Conservation (phyloP, 2,888 invertebrate species). For the Chrysolina oricalcia region DNA sequence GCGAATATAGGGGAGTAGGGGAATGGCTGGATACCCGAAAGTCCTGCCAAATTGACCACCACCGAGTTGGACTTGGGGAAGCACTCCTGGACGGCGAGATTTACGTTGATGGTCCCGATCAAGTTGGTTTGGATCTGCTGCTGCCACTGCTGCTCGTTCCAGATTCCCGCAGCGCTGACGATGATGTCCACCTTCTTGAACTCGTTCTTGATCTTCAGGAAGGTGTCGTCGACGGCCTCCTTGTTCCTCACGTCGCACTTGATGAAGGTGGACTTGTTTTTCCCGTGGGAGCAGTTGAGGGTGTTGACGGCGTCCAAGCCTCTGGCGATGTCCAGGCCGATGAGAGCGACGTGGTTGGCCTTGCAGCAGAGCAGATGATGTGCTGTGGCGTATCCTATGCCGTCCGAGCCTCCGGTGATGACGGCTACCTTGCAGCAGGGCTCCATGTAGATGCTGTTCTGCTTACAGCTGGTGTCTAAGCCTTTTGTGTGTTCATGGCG, state of each 20-base stretch:
- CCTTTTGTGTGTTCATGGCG: not conserved
- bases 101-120: constrained; percentile 56
- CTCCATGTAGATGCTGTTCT: constrained; percentile 35
- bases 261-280: constrained; percentile 64
- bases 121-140: constrained; percentile 67
- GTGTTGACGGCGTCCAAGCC: constrained; percentile 64
- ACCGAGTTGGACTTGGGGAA: constrained; percentile 70
- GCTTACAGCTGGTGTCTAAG: constrained; percentile 3
- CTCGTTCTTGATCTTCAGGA: constrained; percentile 41
- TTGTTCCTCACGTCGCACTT: constrained; percentile 65
- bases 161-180: constrained; percentile 64
- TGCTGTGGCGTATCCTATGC: constrained; percentile 71
- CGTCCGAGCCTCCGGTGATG: constrained; percentile 72
- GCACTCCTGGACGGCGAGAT: constrained; percentile 33
- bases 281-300: constrained; percentile 65
- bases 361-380: constrained; percentile 71
- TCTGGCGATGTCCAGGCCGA: constrained; percentile 61
- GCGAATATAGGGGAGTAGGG: constrained; percentile 72
- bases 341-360: constrained; percentile 66
- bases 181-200: constrained; percentile 58
- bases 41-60: constrained; percentile 74
- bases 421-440: constrained; percentile 67
- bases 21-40: constrained; percentile 71
- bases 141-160: constrained; percentile 67
- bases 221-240: constrained; percentile 62